Evolutionary conservation across 2,888 invertebrate species (phyloP), one percentile per base, ranked within the genome.

Genomic region (Acronicta aceris): DNA sequence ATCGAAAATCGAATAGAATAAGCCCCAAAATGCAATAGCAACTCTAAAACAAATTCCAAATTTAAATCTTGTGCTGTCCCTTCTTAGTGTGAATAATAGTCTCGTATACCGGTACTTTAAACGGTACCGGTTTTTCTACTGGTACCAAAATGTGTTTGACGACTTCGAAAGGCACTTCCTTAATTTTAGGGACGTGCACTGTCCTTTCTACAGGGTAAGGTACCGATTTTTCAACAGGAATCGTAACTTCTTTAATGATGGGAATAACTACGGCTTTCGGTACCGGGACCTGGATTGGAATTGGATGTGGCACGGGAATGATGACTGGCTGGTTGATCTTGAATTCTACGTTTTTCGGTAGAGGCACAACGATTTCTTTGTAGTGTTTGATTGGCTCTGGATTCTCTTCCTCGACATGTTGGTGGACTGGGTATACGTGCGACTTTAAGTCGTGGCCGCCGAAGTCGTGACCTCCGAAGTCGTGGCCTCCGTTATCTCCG

Each of bases 141-240:
- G 96, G 96, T n/a, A 96, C 96, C 5, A 96, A 95, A 12, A 96
- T 88, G 78, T 96, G 96, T 71, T 96, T 96, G 43, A 96, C 95
- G 0, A 97, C 96, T 57, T 95, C 95, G 21, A 96, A 96, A 1
- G 97, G 97, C 5, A 96, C 96, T 0, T 96, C 96, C 78, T 96
- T 97, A 64, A 96, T 95, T 58, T 95, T 95, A 0, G 96, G 96
- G 33, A 96, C 96, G 36, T 96, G 96, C 0, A 96, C 95, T 4
- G 92, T 90, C 78, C 95, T 96, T 70, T 96, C 96, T 0, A 97
- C 96, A 0, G 96, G 96, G 79, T 96, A 96, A 0, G 97, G 97
- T 5, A 97, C 96, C 25, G 96, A 96, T 81, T 96, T 97, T 77
- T 97, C 97, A 0, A 97, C 96, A 0, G 96, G 96, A 27, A 97